Evolutionary conservation across 2,113 vertebrate genomes (phyloP).

Genomic region (Callipepla californica): DNA sequence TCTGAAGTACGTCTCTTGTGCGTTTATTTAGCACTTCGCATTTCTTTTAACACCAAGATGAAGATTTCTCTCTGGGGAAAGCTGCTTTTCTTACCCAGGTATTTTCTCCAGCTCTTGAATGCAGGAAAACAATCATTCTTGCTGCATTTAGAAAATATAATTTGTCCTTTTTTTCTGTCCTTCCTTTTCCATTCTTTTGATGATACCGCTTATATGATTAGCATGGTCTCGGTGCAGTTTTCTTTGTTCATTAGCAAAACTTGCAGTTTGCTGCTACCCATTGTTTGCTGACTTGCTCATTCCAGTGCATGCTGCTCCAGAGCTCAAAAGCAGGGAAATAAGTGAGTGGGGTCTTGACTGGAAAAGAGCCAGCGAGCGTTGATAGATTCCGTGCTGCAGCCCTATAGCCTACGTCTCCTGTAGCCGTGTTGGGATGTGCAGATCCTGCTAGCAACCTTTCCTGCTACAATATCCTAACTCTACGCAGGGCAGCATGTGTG

Average conservation of each 20-base stretch:
- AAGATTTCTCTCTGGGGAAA: not conserved
- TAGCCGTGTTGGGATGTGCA: not conserved
- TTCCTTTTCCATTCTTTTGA: not conserved
- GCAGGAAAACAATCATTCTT: conserved; percentile 17
- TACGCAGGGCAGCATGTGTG: accelerated
- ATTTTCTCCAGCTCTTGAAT: not conserved
- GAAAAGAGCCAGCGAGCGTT: conserved; percentile 47
- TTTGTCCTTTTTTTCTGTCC: not conserved
- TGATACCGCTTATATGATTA: not conserved
- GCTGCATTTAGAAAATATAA: not conserved
- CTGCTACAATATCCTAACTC: accelerated
- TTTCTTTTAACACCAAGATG: not conserved
- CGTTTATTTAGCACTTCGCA: not conserved
- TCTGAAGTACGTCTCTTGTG: not conserved
- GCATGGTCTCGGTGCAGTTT: not conserved
- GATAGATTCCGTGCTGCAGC: conserved; percentile 28
- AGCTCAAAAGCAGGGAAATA: conserved; percentile 33
- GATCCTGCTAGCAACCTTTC: not conserved
- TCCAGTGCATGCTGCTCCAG: conserved; percentile 34
- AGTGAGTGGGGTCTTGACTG: conserved; percentile 40
- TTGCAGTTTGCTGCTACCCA: not conserved
- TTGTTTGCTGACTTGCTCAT: conserved; percentile 32
- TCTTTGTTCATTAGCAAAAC: not conserved
- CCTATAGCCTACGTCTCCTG: not conserved
- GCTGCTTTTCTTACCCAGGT: not conserved